Conservation (phyloP, 2,113 vertebrate genomes). For the Nothobranchius kuhntae region DNA sequence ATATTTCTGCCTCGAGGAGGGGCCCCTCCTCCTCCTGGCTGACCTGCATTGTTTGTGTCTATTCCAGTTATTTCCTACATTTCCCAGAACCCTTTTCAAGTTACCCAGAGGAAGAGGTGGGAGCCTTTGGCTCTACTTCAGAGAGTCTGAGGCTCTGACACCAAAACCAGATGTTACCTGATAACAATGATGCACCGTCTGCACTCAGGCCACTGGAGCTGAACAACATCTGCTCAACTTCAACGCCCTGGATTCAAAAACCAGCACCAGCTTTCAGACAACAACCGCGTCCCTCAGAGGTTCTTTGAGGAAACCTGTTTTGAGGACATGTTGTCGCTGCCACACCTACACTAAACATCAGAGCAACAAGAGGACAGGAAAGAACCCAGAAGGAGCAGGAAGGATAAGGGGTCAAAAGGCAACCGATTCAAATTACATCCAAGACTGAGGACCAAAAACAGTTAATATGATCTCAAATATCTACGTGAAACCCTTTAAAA, state of each 20-base stretch:
- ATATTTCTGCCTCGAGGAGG: neutral
- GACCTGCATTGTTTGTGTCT: conserved; percentile 18
- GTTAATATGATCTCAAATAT: neutral
- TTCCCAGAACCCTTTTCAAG: conserved; percentile 45
- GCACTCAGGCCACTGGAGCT: neutral
- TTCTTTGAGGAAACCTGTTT: neutral
- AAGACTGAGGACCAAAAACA: conserved; percentile 1
- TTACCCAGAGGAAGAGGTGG: neutral
- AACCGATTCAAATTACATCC: conserved; percentile 19
- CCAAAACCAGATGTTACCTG: conserved; percentile 53
- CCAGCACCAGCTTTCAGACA: neutral
- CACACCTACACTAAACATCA: neutral
- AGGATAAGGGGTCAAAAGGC: conserved; percentile 53
- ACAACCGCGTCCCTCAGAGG: neutral
- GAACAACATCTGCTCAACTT: conserved; percentile 10
- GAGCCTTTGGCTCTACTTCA: conserved; percentile 36
- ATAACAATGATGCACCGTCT: conserved; percentile 26
- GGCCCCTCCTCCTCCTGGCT: no score
- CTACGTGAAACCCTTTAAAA: neutral
- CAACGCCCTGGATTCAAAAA: neutral
- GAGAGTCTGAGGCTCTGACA: conserved; percentile 37
- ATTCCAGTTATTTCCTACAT: conserved; percentile 32
- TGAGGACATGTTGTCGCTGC: neutral
- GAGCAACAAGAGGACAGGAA: conserved; percentile 10
- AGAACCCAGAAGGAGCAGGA: conserved; percentile 54